Evolutionary conservation across 1,140 invertebrate species (phyloP).

Genomic region (Phocides pigmalion): DNA sequence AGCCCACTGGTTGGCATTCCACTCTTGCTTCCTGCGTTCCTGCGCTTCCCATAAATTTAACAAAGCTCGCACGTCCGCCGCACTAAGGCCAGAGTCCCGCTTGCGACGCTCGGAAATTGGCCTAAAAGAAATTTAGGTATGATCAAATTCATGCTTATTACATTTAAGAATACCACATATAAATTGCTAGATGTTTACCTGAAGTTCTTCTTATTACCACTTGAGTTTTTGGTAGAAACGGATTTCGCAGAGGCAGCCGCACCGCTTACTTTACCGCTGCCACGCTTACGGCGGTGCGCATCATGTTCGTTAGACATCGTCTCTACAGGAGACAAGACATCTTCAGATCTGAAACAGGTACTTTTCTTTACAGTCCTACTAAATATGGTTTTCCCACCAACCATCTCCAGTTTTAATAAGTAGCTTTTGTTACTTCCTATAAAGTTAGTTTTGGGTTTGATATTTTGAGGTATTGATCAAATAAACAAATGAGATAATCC

Average conservation of each 20-base stretch:
- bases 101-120: constrained; percentile 77
- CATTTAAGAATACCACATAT: constrained; percentile 8
- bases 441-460: too few species aligned
- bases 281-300: constrained; percentile 69
- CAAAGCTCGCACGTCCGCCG: constrained; percentile 77
- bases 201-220: constrained; percentile 77
- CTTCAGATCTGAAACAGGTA: constrained; percentile 53
- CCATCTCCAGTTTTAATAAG: too few species aligned
- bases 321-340: constrained; percentile 63
- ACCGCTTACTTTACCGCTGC: constrained; percentile 73
- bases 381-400: too few species aligned
- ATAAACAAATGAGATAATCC: too few species aligned
- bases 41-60: constrained; percentile 81
- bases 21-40: constrained; percentile 78
- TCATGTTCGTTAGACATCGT: constrained; percentile 60
- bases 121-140: constrained; percentile 41
- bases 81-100: constrained; percentile 78
- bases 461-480: too few species aligned
- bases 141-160: neutral
- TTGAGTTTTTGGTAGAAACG: constrained; percentile 67
- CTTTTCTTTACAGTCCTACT: too few species aligned
- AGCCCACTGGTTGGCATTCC: constrained; percentile 74
- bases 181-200: constrained; percentile 48
- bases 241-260: constrained; percentile 75
- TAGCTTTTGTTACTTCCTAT: too few species aligned